A percentile compares a stretch with the other conserved stretches of the same genome.
phyloP scores from a whole-genome alignment of 53 echinoderm and acorn worm genomes.

The Apostichopus leukothele region DNA sequence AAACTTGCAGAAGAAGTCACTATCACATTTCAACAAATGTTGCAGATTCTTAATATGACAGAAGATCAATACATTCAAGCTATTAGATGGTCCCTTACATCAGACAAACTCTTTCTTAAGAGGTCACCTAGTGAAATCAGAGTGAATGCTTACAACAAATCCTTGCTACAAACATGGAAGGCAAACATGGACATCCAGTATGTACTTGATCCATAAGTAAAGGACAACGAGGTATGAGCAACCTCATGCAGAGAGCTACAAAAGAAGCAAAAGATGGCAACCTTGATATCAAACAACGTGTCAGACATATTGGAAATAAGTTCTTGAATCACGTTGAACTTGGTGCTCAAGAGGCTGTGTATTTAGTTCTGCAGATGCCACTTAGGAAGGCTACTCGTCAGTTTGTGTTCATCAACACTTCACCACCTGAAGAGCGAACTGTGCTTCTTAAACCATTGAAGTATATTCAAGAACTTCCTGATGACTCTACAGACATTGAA shows the following conservation, averaged over 20 bases:
- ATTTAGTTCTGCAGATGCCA: constrained; percentile 50
- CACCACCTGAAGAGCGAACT: constrained; percentile 47
- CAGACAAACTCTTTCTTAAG: constrained; percentile 50
- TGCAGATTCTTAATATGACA: constrained; percentile 38
- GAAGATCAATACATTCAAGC: constrained; percentile 53
- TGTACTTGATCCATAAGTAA: constrained; percentile 55
- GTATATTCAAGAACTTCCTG: constrained; percentile 43
- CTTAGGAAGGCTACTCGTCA: constrained; percentile 38
- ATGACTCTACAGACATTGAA: constrained; percentile 49
- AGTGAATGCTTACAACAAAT: constrained; percentile 60
- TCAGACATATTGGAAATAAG: constrained; percentile 45
- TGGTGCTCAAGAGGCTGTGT: constrained; percentile 52
- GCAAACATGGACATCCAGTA: constrained; percentile 58
- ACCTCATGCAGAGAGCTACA: constrained; percentile 35
- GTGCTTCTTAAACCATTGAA: constrained; percentile 31
- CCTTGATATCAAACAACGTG: constrained; percentile 11
- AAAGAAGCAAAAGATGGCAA: constrained; percentile 57
- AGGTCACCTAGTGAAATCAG: constrained; percentile 48
- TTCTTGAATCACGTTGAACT: constrained; percentile 48
- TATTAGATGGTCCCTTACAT: constrained; percentile 26
- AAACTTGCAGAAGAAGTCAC: constrained; percentile 39
- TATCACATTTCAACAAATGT: constrained; percentile 23
- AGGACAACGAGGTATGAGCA: constrained; percentile 62
- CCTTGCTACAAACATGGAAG: constrained; percentile 57
- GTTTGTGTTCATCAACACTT: constrained; percentile 47